Conservation (phyloP, 2,888 invertebrate species). For the Caenorhabditis angaria region DNA sequence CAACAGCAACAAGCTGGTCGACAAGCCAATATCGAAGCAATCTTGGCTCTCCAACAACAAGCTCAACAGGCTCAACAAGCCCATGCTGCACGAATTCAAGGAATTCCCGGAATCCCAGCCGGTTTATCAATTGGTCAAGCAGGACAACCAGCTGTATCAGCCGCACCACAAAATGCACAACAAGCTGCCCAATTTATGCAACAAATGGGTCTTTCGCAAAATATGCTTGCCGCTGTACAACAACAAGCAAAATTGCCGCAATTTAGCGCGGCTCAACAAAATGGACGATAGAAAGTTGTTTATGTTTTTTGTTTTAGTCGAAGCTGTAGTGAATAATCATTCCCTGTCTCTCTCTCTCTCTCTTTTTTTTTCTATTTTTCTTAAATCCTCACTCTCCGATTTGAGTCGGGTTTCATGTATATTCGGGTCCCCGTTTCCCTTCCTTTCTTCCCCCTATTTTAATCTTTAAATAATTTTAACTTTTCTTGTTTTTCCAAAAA, state of each 20-base stretch:
- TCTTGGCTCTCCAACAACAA: constrained; percentile 12
- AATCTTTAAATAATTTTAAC: not conserved
- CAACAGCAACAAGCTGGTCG: constrained; percentile 4
- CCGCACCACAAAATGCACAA: not conserved
- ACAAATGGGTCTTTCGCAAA: not conserved
- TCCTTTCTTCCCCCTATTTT: not conserved
- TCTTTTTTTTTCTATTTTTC: not conserved
- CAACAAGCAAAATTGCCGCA: not conserved
- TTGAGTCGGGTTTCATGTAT: not conserved
- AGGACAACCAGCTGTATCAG: not conserved
- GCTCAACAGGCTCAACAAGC: not conserved
- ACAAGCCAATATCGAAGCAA: not conserved
- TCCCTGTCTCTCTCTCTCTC: not conserved
- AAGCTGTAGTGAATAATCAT: not conserved
- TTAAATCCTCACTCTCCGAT: not conserved
- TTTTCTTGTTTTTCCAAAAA: not conserved
- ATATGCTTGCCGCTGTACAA: not conserved
- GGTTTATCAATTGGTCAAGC: not conserved
- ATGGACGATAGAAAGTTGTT: not conserved
- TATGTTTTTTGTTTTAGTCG: too few relatives aligned
- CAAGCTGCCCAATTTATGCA: not conserved
- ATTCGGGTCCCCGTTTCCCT: not conserved
- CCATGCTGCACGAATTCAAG: not conserved
- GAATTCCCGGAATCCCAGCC: not conserved
- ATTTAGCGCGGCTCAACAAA: not conserved